These are phyloP conservation scores for Lypha dubia DNA, from an alignment of 2,888 invertebrate genomes.

Conservation along the genomic window DNA sequence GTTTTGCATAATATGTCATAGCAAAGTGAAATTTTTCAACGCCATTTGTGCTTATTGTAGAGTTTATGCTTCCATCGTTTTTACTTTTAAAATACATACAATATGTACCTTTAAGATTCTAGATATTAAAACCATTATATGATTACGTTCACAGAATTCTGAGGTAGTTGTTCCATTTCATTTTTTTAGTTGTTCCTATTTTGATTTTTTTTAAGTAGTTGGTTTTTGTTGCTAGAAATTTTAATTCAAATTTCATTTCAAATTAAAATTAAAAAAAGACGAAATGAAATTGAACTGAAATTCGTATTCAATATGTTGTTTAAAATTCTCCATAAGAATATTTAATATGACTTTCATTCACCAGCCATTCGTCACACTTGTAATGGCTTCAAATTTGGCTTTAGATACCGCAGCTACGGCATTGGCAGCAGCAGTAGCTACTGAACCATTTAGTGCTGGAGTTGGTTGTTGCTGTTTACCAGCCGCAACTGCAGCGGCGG, in stretches of 20 bases:
- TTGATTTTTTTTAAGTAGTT: slow-evolving; percentile 28
- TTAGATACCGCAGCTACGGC: slow-evolving; percentile 77
- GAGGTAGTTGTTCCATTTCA: slow-evolving; percentile 78
- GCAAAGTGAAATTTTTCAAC: background rate
- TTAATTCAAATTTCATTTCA: slow-evolving; percentile 34
- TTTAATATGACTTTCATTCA: slow-evolving; percentile 72
- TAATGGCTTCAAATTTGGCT: slow-evolving; percentile 81
- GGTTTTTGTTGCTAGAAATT: slow-evolving; percentile 8
- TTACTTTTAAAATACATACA: slow-evolving; percentile 20
- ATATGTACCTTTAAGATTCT: slow-evolving; percentile 64
- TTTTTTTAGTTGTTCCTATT: slow-evolving; percentile 35
- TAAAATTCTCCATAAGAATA: slow-evolving; percentile 39
- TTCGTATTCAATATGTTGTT: slow-evolving; percentile 52
- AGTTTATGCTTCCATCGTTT: slow-evolving; percentile 7
- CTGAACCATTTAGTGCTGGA: slow-evolving; percentile 67
- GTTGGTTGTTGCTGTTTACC: slow-evolving; percentile 76
- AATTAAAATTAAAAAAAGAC: slow-evolving; percentile 12
- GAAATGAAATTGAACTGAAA: slow-evolving; percentile 15
- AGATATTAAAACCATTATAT: slow-evolving; percentile 77
- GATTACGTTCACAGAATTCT: slow-evolving; percentile 79
- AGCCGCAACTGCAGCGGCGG: slow-evolving; percentile 77
- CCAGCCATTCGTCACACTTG: slow-evolving; percentile 80
- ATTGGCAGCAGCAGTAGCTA: slow-evolving; percentile 73
- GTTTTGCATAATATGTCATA: background rate
- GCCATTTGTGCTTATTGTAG: background rate